Conservation (phyloP, 2,113 vertebrate species). For the Cebidichthys violaceus region DNA sequence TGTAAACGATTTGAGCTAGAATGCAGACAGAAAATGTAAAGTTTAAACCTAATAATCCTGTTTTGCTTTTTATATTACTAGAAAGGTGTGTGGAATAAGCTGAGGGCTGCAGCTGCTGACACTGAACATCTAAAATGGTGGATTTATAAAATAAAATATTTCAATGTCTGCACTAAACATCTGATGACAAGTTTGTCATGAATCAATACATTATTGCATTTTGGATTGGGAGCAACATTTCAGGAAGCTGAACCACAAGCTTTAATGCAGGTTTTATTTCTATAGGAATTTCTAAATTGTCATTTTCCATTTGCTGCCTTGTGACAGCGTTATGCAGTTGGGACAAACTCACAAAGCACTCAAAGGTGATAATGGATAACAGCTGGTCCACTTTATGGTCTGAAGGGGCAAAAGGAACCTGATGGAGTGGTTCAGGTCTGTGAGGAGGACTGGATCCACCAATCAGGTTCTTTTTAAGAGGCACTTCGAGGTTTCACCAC, state of each 20-base stretch:
- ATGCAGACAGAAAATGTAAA: constrained; percentile 24
- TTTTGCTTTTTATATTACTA: constrained; percentile 12
- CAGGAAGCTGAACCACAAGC: neutral
- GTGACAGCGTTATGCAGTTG: neutral
- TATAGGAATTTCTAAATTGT: neutral
- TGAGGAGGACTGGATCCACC: neutral
- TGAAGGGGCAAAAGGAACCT: neutral
- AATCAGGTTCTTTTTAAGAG: neutral
- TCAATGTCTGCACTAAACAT: neutral
- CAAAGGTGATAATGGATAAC: neutral
- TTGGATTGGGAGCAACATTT: neutral
- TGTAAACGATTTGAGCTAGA: constrained; percentile 33
- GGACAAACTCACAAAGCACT: neutral
- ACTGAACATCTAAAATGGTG: neutral
- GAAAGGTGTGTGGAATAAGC: constrained; percentile 1
- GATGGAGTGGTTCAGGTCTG: neutral
- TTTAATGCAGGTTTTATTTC: neutral
- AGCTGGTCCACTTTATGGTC: neutral
- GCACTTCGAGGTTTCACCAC: neutral
- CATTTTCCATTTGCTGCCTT: neutral
- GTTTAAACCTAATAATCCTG: constrained; percentile 47
- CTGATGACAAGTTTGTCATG: neutral
- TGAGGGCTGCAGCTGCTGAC: neutral
- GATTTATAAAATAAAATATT: neutral
- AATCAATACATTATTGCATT: neutral